Evolutionary conservation across 2,797 vertebrate genomes (phyloP).

Genomic region (Spea hammondii): DNA sequence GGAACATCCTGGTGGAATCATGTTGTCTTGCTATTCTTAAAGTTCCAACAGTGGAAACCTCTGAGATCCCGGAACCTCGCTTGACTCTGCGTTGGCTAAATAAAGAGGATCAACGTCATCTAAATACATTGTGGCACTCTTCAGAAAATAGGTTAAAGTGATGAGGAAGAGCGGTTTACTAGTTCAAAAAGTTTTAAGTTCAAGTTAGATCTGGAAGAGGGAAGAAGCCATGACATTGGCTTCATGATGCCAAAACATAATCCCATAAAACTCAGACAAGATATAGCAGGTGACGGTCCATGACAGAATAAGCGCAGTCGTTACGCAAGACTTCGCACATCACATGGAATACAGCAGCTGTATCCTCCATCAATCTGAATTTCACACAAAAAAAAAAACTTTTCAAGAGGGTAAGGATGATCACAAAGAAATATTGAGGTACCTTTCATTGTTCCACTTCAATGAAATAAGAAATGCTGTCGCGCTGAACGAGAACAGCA

Average conservation of each 20-base stretch:
- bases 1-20: too few species aligned
- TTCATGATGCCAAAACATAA: neutral
- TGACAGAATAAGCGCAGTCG: neutral
- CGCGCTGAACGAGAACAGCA: neutral
- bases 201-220: neutral
- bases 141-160: too few species aligned
- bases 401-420: neutral
- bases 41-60: too few species aligned
- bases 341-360: slow-evolving; percentile 26
- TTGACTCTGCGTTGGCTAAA: too few species aligned
- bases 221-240: neutral
- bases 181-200: neutral
- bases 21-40: too few species aligned
- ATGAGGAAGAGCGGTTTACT: too few species aligned
- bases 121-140: too few species aligned
- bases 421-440: slow-evolving; percentile 12
- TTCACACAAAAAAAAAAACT: neutral
- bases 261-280: neutral
- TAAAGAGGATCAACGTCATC: too few species aligned
- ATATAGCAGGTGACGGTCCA: slow-evolving; percentile 24
- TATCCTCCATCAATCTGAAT: slow-evolving; percentile 3
- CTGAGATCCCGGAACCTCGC: too few species aligned
- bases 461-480: neutral
- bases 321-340: neutral
- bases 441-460: neutral